These are phyloP conservation scores for Phaethornis superciliosus DNA, from an alignment of 2,113 vertebrate species.

Conservation along the genomic window DNA sequence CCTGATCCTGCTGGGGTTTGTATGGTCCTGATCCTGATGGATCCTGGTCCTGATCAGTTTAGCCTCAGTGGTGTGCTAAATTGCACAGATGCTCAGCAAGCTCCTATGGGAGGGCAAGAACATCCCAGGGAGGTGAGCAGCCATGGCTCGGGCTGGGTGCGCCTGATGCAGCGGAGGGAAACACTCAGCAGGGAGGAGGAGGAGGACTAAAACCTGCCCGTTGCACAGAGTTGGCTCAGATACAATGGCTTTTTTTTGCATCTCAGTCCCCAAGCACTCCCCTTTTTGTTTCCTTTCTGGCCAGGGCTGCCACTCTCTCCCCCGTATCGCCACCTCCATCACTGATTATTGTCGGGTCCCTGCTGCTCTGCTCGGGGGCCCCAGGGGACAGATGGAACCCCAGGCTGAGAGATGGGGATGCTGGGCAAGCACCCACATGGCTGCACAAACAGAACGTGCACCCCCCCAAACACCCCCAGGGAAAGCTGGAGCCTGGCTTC, in stretches of 20 bases:
- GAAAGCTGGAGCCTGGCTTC: background rate
- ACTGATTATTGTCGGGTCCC: background rate
- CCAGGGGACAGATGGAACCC: background rate
- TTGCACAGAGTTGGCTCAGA: background rate
- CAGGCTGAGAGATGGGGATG: background rate
- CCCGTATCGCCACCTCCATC: background rate
- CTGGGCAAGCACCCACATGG: background rate
- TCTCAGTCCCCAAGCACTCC: background rate
- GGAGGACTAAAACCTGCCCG: background rate
- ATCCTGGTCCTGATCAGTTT: too few relatives aligned
- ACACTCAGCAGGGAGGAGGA: background rate
- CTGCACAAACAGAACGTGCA: background rate
- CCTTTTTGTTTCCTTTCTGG: conserved; percentile 8
- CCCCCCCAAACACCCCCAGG: background rate
- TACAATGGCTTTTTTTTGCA: background rate
- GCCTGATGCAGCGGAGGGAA: background rate
- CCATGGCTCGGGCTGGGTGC: background rate
- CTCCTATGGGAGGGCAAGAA: background rate
- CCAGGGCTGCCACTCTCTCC: background rate
- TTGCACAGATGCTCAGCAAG: background rate
- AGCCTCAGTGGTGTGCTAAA: too few relatives aligned
- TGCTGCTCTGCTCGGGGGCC: background rate
- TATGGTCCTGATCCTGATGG: too few relatives aligned
- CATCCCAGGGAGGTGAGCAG: background rate
- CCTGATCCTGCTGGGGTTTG: too few relatives aligned